Base-by-base conservation (phyloP, 2,113 vertebrate genomes). In the Albula glossodonta region DNA sequence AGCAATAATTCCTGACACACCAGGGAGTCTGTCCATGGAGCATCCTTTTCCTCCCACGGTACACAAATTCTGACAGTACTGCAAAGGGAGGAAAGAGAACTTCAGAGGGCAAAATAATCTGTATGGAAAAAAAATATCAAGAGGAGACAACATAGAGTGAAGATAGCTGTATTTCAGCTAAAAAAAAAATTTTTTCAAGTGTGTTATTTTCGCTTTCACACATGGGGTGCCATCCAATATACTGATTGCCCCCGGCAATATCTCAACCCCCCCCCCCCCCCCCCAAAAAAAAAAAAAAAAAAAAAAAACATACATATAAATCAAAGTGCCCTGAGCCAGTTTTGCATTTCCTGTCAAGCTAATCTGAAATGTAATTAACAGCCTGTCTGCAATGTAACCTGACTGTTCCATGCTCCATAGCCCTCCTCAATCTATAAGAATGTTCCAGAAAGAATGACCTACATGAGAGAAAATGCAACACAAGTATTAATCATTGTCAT, bases 1-100 rank as follows among this genome's bases (percentile, higher is more conserved):
- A 90, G 88, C 84, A 92, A 88, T 90, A 86, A 92, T 91, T 89
- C 86, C 82, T 13, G 0, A 48, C 81, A 80, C 79, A 66, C 81
- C 0, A 25, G 83, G 11, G 51, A 82, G 87, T 86, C 86, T 51
- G 70, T n/a, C 81, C 87, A 86, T 51, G 25, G 81, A 83, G 84
- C n/a, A 84, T 60, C 51, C 82, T 51, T 81, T 63, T 66, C 22
- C 79, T 51, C 83, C 81, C 57, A 79, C 74, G 19, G 77, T 57
- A 56, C 53, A 82, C 11, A 51, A 53, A 83, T 4, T 78, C 63
- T 81, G 57, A 74, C 86, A 81, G 84, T 48, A 52, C 41, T 77
- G 77, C 50, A 57, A 8, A 11, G 49, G 25, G 6, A 41, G 51
- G 5, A 13, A 13, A 53, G 78, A 50, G 19, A 78, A 52, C 17